Base-by-base conservation (phyloP, 2,888 invertebrate species). In the Phytoseiulus persimilis region DNA sequence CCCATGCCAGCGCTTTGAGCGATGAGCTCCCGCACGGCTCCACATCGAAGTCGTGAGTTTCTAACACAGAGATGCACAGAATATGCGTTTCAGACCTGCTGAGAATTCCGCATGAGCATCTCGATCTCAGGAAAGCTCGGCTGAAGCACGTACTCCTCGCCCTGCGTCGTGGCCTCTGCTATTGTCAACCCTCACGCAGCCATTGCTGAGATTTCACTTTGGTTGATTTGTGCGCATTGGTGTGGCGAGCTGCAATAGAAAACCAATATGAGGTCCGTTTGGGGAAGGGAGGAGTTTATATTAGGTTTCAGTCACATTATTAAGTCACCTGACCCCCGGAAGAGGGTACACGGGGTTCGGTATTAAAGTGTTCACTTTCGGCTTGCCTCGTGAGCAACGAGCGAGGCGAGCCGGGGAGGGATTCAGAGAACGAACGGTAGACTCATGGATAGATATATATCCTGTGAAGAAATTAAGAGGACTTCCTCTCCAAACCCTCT, bases 241-340 rank as follows among this genome's bases (percentile, higher is more conserved):
- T 46, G 46, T 6, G 46, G 46, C 46, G 46, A 28, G 14, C 18
- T 65, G 65, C 65, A 65, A 65, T 65, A 65, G 65, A 65, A 65
- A 65, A 65, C 65, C 65, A 65, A 65, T 65, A 65, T 65, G 65
- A 65, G 65, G 23, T 65, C 28, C 2, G 18, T 65, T 6, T 3
- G 65, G 28, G 18, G 65, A 65, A 65, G 65, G 65, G 65, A 65
- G 65, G 65, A 65, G 65, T 65, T 65, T 65, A 65, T 65, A 65
- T 65, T 65, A 65, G 65, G 65, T 65, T 65, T 65, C 65, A 65
- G 65, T 65, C 65, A 65, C 65, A 65, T 65, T 65, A 65, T 65
- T 65, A 65, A 65, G 65, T 65, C 28, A 65, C 65, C 65, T 28
- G 28, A 65, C 23, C 65, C 65, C 65, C 65, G 65, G 65, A 65